Evolutionary conservation across 2,888 invertebrate genomes (phyloP).

Genomic region (Pelosia muscerda): DNA sequence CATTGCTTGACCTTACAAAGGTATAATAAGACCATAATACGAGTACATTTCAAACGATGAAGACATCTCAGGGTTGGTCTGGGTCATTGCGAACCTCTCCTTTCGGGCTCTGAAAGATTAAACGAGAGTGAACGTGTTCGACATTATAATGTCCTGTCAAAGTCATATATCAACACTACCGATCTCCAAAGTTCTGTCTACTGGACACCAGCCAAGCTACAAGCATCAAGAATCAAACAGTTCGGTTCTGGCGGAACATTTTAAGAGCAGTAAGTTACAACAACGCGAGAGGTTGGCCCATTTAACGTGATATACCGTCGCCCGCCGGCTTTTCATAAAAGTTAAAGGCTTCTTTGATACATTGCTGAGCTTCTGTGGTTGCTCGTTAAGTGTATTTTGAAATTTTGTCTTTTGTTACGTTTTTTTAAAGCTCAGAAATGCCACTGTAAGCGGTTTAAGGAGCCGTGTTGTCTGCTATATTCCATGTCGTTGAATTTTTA

Average conservation of each 20-base stretch:
- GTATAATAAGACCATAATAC: too few species aligned
- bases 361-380: conserved; percentile 34
- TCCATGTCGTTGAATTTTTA: not conserved
- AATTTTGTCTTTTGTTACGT: conserved; percentile 13
- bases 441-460: not conserved
- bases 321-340: conserved; percentile 75
- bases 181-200: conserved; percentile 8
- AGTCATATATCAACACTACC: conserved; percentile 1
- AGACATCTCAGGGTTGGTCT: too few species aligned
- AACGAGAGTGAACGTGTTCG: not conserved
- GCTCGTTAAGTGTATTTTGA: conserved; percentile 20
- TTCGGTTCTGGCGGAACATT: conserved; percentile 48
- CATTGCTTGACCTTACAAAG: too few species aligned
- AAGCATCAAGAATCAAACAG: conserved; percentile 26
- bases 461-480: not conserved
- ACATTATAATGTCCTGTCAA: not conserved
- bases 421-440: conserved; percentile 6
- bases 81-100: too few species aligned
- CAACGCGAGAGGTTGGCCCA: conserved; percentile 78
- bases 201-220: conserved; percentile 22
- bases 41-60: too few species aligned
- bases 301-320: conserved; percentile 78
- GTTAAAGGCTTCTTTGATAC: conserved; percentile 64
- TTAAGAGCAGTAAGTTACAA: conserved; percentile 72
- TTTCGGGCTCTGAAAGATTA: not conserved